Evolutionary conservation across 2,888 invertebrate genomes (phyloP), one percentile per base, ranked within the genome.

Genomic region (Synanthedon myopaeformis): DNA sequence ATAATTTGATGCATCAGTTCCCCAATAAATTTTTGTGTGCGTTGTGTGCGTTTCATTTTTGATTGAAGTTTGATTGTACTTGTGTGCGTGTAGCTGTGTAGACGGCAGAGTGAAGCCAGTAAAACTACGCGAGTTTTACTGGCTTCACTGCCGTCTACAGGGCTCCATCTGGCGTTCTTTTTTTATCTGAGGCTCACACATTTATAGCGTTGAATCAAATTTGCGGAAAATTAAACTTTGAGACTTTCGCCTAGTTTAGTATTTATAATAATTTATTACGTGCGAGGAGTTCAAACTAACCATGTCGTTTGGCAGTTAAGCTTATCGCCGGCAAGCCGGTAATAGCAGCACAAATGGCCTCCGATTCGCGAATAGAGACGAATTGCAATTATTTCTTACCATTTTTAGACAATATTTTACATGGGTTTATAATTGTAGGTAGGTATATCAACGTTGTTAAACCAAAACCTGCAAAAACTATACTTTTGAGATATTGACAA

Each of bases 221-320:
- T 82, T 85, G 84, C 86, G 86, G 79, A 83, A 86, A 87, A 87
- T 86, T 86, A 77, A 76, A 82, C 75, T 72, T 61, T 68, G 68
- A 68, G 72, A 70, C 72, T 79, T 76, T 78, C 69, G 68, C 65
- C 67, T 67, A 70, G 66, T 73, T 72, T 74, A 71, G 74, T 77
- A 79, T 79, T 78, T 81, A 83, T 79, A 78, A 82, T 81, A 84
- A 84, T 84, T 83, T 80, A 81, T 78, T 76, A 81, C 71, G 82
- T 80, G 81, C 75, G 76, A 78, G 78, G 75, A 71, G 66, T 58
- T 79, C 78, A 81, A 87, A 87, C 86, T 86, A 86, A 86, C 85
- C 86, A 79, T 84, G 74, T 79, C 82, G 82, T 56, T 60, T 64
- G 63, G 77, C 82, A 76, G 71, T 85, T 77, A 86, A 82, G 63